Percentiles rank a stretch among this genome's conserved stretches.
Evolutionary conservation across 2,113 vertebrate genomes (phyloP).

Genomic region (Chamaetylas fuelleborni): DNA sequence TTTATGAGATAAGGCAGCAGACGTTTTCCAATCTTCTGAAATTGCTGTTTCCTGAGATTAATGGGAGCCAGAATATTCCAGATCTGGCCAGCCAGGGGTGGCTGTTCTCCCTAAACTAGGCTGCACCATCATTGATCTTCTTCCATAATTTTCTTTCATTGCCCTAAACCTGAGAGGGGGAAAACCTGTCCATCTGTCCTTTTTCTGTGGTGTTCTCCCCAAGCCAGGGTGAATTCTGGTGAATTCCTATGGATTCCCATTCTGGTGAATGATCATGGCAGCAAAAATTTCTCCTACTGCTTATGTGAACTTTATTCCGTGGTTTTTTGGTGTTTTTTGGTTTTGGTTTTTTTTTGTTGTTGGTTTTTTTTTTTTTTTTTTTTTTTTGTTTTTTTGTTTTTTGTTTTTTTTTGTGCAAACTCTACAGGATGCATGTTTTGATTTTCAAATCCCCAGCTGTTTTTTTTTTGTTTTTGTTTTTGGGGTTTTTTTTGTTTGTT

Average conservation of each 20-base stretch:
- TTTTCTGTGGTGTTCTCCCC: accelerated
- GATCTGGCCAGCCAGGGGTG: background rate
- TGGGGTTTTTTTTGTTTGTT: no score
- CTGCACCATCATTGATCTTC: accelerated
- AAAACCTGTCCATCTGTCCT: background rate
- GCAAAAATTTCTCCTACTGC: background rate
- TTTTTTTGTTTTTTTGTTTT: no score
- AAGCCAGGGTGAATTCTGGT: background rate
- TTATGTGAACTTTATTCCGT: accelerated
- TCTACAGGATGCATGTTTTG: accelerated
- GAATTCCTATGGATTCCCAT: accelerated
- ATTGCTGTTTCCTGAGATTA: background rate
- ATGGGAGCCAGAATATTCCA: background rate
- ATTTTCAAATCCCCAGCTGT: background rate
- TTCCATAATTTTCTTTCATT: background rate
- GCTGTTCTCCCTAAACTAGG: accelerated
- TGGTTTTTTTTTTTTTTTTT: no score
- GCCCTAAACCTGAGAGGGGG: accelerated
- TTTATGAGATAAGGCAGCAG: background rate
- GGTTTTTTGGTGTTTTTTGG: no score
- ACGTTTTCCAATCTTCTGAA: background rate
- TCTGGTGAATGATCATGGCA: accelerated
- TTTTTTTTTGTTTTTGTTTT: no score
- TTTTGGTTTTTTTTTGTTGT: no score
- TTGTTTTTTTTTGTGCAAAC: no score